Conservation (phyloP, 2,113 vertebrate species). For the Numenius arquata region DNA sequence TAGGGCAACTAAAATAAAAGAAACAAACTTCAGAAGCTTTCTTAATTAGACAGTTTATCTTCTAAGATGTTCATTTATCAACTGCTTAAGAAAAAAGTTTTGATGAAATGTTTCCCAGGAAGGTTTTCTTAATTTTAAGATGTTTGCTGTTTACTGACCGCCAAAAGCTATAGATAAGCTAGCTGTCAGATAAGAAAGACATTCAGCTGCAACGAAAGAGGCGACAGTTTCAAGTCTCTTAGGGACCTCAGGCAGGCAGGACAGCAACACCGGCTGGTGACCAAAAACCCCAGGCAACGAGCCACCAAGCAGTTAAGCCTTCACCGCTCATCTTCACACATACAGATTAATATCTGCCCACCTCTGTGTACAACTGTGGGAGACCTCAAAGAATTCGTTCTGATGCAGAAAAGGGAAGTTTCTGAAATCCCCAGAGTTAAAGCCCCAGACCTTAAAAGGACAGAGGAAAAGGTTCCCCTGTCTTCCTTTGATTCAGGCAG, state of each 20-base stretch:
- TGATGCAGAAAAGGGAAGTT: background rate
- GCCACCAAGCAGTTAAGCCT: background rate
- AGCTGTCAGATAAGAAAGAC: background rate
- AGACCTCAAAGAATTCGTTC: background rate
- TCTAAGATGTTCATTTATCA: background rate
- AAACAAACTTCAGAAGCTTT: background rate
- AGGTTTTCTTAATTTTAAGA: background rate
- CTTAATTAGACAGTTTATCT: background rate
- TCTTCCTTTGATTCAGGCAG: background rate
- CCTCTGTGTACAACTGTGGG: background rate
- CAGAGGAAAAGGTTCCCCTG: background rate
- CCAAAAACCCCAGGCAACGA: background rate
- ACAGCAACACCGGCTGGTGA: background rate
- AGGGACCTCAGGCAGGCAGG: background rate
- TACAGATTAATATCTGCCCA: background rate
- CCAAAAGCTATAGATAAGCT: background rate
- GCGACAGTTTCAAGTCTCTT: background rate
- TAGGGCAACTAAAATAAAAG: background rate
- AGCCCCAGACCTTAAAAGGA: background rate
- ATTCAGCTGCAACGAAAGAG: background rate
- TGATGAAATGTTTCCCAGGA: background rate
- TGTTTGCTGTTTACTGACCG: background rate
- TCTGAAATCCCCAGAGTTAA: background rate
- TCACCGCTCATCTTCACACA: background rate
- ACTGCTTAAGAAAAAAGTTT: background rate